These are phyloP conservation scores for Apamea anceps DNA, from an alignment of 2,888 invertebrate species.

Conservation along the genomic window DNA sequence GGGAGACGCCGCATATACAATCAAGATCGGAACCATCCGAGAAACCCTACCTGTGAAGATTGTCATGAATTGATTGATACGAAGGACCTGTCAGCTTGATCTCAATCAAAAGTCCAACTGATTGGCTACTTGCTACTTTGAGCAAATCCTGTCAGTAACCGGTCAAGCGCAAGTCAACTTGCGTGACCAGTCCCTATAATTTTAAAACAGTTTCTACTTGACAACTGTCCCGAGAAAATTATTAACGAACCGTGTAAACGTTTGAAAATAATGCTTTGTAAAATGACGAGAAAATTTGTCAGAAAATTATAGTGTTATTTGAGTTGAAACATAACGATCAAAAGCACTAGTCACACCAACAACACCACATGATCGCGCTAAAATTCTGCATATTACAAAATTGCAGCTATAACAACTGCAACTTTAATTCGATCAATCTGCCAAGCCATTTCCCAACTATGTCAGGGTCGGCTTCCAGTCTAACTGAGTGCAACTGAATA, in stretches of 20 bases:
- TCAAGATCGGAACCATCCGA: not conserved
- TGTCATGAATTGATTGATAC: not conserved
- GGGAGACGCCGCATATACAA: not conserved
- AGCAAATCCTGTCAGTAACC: conserved; percentile 30
- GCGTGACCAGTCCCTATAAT: conserved; percentile 32
- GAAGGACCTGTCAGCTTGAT: conserved; percentile 5
- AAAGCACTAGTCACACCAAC: not conserved
- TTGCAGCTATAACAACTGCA: not conserved
- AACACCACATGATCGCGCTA: not conserved
- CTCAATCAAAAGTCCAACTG: conserved; percentile 16
- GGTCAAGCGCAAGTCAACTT: conserved; percentile 30
- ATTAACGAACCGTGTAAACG: conserved; percentile 32
- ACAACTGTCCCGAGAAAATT: conserved; percentile 31
- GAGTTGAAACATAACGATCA: not conserved
- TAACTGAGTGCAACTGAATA: not conserved
- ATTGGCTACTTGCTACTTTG: not conserved
- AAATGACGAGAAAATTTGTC: conserved; percentile 1
- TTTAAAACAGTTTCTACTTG: conserved; percentile 37
- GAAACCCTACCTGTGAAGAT: not conserved
- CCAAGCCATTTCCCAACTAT: too few species aligned
- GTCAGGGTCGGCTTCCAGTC: too few species aligned
- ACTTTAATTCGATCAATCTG: not conserved
- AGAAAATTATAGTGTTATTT: not conserved
- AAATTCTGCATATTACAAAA: not conserved
- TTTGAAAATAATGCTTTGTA: conserved; percentile 29